Conservation (phyloP, 1,140 invertebrate genomes). For the Drosophila tsacasi region DNA sequence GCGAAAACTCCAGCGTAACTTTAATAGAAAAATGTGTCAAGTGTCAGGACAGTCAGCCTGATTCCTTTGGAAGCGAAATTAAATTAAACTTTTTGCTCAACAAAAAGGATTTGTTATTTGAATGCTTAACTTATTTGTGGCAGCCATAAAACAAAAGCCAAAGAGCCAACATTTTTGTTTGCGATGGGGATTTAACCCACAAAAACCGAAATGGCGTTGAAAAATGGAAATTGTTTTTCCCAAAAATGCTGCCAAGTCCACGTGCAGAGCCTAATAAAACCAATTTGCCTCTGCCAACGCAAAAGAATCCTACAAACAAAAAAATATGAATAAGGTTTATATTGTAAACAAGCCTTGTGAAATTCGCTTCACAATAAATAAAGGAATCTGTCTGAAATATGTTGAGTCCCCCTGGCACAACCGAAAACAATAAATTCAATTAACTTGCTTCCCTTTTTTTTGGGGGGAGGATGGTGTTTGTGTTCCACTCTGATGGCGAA, state of each 20-base stretch:
- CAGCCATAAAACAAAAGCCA: constrained; percentile 38
- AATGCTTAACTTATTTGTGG: constrained; percentile 39
- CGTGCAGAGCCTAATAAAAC: constrained; percentile 54
- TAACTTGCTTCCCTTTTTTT: constrained; percentile 46
- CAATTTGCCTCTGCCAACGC: constrained; percentile 44
- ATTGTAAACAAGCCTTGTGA: constrained; percentile 23
- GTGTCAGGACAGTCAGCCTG: constrained; percentile 12
- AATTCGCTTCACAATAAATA: constrained; percentile 23
- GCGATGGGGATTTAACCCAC: constrained; percentile 22
- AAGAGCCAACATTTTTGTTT: constrained; percentile 43
- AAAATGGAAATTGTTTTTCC: constrained; percentile 57
- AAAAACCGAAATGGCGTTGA: constrained; percentile 18
- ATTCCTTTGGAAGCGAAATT: constrained; percentile 20
- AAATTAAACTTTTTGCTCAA: constrained; percentile 34
- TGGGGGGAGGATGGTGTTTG: neutral
- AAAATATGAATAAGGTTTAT: constrained; percentile 18
- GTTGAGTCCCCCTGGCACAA: constrained; percentile 28
- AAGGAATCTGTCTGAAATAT: constrained; percentile 32
- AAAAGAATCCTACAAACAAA: constrained; percentile 3
- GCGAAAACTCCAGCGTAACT: constrained; percentile 23
- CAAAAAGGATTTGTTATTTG: constrained; percentile 38
- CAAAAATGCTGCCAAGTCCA: constrained; percentile 23
- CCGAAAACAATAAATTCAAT: constrained; percentile 63
- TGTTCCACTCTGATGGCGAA: constrained; percentile 33
- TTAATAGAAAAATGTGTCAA: constrained; percentile 48